Evolutionary conservation across 1,140 invertebrate genomes (phyloP).

Genomic region (Elysia chlorotica): DNA sequence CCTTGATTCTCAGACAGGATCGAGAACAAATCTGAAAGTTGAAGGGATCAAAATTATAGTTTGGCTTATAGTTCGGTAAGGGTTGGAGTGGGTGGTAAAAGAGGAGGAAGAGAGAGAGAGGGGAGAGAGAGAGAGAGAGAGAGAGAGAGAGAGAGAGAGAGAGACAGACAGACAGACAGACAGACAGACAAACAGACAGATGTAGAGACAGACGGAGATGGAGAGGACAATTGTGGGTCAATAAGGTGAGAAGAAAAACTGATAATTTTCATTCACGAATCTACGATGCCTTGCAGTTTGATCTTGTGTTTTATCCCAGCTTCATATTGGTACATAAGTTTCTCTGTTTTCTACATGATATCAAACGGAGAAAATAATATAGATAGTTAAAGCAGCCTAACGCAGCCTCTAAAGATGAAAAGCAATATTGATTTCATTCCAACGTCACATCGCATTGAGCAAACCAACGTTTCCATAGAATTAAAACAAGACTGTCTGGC

Average conservation of each 20-base stretch:
- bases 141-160: not conserved
- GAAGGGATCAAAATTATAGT: too few relatives aligned
- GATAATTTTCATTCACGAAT: too few relatives aligned
- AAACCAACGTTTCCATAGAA: not conserved
- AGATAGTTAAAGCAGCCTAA: not conserved
- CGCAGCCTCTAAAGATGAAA: not conserved
- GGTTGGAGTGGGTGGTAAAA: not conserved
- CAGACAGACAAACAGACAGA: not conserved
- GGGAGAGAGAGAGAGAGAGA: not conserved
- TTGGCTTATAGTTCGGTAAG: not conserved
- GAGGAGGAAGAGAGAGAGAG: not conserved
- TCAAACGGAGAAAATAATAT: not conserved
- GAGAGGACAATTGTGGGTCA: not conserved
- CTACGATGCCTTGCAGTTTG: too few relatives aligned
- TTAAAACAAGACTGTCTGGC: too few relatives aligned
- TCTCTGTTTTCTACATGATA: too few relatives aligned
- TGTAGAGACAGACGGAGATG: not conserved
- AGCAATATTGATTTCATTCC: not conserved
- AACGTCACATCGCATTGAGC: not conserved
- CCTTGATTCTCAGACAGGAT: slow-evolving; percentile 5
- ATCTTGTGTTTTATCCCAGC: too few relatives aligned
- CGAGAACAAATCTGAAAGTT: slow-evolving; percentile 2
- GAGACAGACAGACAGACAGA: not conserved
- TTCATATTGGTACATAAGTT: too few relatives aligned
- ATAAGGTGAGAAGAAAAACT: too few relatives aligned